Evolutionary conservation across 2,888 invertebrate species (phyloP).

Genomic region (Pteria penguin): DNA sequence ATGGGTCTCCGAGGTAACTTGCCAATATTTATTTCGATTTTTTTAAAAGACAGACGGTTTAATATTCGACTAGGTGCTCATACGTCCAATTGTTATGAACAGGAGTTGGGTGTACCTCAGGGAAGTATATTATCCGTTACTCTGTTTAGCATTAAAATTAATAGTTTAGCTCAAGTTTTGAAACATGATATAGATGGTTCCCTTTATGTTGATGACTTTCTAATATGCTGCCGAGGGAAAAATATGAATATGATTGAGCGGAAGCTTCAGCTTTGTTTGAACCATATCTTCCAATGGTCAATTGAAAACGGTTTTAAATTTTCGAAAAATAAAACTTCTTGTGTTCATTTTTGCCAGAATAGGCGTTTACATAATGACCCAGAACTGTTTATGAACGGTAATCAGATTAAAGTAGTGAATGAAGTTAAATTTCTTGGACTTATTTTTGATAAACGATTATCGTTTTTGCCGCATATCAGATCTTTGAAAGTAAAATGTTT

Average conservation of each 20-base stretch:
- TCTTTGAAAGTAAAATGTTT: no score
- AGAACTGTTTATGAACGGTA: no score
- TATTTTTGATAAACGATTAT: no score
- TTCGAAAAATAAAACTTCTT: neutral
- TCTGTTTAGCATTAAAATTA: neutral
- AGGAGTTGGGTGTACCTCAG: neutral
- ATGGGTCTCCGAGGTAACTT: slow-evolving; percentile 47
- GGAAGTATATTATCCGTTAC: no score
- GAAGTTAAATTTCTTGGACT: no score
- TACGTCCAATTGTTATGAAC: neutral
- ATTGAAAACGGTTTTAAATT: neutral
- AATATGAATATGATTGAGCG: neutral
- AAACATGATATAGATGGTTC: neutral
- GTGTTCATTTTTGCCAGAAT: no score
- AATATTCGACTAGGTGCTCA: neutral
- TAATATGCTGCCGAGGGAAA: neutral
- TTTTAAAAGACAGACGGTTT: neutral
- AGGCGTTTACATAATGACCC: no score
- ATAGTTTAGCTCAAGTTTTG: neutral
- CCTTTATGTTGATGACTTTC: neutral
- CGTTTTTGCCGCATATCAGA: no score
- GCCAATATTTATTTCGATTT: slow-evolving; percentile 38
- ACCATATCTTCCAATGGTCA: neutral
- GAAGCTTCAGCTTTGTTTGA: no score
- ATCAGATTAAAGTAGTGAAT: no score